Base-by-base conservation (phyloP, 2,797 vertebrate genomes). In the Xiphophorus birchmanni region DNA sequence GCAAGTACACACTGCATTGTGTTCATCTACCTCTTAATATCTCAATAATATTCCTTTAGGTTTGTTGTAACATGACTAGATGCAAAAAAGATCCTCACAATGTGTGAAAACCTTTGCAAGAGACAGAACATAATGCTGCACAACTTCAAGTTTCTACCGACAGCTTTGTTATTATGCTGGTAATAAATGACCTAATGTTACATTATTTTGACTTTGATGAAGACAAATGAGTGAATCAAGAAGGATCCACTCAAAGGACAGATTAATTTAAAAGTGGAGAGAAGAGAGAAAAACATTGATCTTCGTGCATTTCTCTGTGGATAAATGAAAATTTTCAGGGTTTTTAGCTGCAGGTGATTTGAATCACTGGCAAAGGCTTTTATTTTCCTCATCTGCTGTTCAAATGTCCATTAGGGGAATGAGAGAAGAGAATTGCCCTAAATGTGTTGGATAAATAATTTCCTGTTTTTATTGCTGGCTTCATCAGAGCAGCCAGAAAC, bases 161-260 rank as follows among this genome's bases (percentile, higher is more conserved):
- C 23, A 56, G 10, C 6, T 12, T 56, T 58, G 11, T 63, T 35
- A 42, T 42, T 42, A 42, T 42, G 23, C 40, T 69, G 21, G 37
- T 26, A 69, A 69, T 42, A 37, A 42, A 69, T 23, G 23, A 26
- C 65, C 10, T 42, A 67, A 67, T 67, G 63, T 67, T 40, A 5
- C 37, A 42, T 69, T 17, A 40, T 69, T 42, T 42, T 69, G 21
- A 69, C 18, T 69, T 69, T 69, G 37, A 69, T 69, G 65, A 69
- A 69, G 37, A 69, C 21, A 42, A 42, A 42, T 26, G 11, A 69
- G 12, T 42, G 65, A 69, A 42, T 69, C 37, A 40, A 42, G 65
- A 4, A 69, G 37, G 18, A 69, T 40, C 37, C 18, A 40, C 35
- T 69, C 40, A n/a, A 69, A 42, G 65, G 37, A 69, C 37, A 69